Base-by-base conservation (phyloP, 1,140 invertebrate species). In the Asobara japonica region DNA sequence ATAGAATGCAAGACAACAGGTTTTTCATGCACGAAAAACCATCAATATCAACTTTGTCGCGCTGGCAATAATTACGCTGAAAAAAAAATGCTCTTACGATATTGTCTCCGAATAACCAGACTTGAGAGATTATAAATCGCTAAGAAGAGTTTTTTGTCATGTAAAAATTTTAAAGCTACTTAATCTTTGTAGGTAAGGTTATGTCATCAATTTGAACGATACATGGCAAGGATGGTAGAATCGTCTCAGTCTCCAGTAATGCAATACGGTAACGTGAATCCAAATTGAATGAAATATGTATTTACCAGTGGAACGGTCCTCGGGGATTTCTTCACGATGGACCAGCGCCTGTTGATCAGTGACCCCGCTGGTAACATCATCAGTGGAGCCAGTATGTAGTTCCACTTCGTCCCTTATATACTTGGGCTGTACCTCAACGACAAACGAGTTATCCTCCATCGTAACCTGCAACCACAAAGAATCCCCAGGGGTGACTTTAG, bases 341-440 rank as follows among this genome's bases (percentile, higher is more conserved):
- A 91, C 90, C 1, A 90, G 81, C 62, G 91, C 88, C 73, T 82
- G 79, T 80, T 90, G 89, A 80, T 89, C 89, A 16, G 88, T 88
- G 5, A 83, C 69, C 48, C 74, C 77, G 48, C 75, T 74, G 13
- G 74, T 73, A 33, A 83, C 71, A 66, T 86, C 82, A 8, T 83
- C 78, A 25, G 76, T 76, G 31, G 79, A 82, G 51, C 78, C 81
- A 76, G 76, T 79, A 65, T 78, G 80, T 13, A 66, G 80, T 25
- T 71, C 70, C 25, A 82, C 79, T n/a, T 83, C 74, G 18, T 74
- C 62, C 60, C 73, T 78, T 41, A 81, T 78, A 74, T 86, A 84
- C 71, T 77, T 73, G 64, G 83, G 74, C 72, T 88, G 73, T 69
- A 93, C 92, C 77, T 94, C 93, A 2, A 94, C 92, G 1, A 94